Conservation (phyloP, 2,797 vertebrate species). For the Zalophus californianus region DNA sequence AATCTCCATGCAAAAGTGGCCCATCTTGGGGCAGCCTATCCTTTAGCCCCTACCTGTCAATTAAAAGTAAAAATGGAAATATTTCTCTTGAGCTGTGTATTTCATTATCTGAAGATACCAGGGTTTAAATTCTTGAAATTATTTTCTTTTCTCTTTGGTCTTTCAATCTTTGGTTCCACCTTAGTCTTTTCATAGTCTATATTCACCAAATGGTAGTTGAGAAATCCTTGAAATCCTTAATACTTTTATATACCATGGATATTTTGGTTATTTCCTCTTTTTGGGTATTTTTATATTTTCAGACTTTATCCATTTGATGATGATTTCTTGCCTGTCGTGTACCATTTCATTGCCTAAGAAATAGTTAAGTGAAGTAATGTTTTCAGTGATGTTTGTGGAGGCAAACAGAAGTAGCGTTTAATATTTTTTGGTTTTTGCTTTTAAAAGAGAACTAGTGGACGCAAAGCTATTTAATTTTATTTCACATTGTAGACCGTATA, state of each 20-base stretch:
- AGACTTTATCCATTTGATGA: not conserved
- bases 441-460: not conserved
- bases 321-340: not conserved
- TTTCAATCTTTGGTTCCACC: not conserved
- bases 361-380: not conserved
- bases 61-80: not conserved
- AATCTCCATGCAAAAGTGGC: not conserved
- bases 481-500: not conserved
- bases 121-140: constrained; percentile 36
- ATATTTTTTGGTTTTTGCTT: not conserved
- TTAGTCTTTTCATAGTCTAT: not conserved
- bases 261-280: not conserved
- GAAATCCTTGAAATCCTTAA: not conserved
- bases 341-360: not conserved
- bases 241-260: not conserved
- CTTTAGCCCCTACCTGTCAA: not conserved
- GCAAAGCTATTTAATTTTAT: not conserved
- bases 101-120: not conserved
- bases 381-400: not conserved
- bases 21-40: not conserved
- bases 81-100: not conserved
- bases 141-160: constrained; percentile 20
- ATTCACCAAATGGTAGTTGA: not conserved
- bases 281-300: not conserved
- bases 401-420: too few species aligned